Conservation (phyloP, 2,888 invertebrate genomes). For the Phaedon cochleariae region DNA sequence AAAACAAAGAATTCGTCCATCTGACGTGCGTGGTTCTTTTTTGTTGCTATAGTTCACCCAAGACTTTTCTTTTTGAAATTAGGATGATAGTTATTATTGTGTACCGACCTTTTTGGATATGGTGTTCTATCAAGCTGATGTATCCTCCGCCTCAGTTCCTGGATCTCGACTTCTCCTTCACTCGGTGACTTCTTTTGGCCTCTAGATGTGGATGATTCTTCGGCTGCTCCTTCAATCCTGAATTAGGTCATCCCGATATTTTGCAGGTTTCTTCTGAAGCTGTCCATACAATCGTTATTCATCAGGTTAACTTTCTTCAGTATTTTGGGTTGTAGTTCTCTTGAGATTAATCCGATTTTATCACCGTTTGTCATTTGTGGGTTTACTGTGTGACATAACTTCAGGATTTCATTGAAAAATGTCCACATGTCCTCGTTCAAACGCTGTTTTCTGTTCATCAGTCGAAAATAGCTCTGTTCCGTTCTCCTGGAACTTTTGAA, state of each 20-base stretch:
- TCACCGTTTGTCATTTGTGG: neutral
- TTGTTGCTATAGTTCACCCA: neutral
- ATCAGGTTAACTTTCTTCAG: no score
- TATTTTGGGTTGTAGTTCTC: no score
- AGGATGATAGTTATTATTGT: neutral
- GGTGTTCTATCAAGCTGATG: neutral
- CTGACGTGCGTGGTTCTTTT: neutral
- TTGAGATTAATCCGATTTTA: neutral
- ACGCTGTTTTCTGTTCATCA: neutral
- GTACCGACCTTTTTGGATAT: constrained; percentile 2
- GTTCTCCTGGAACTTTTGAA: neutral
- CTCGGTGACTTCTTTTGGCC: neutral
- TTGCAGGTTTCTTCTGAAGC: neutral
- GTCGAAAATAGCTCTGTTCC: constrained; percentile 9
- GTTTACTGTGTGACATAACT: neutral
- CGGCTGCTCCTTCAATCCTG: neutral
- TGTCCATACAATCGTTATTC: no score
- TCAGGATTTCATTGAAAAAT: constrained; percentile 2
- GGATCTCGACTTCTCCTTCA: neutral
- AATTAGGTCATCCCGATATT: neutral
- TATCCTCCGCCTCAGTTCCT: neutral
- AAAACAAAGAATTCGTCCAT: neutral
- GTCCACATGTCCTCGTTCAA: no score
- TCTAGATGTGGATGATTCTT: neutral
- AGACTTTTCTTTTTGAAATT: neutral